phyloP scores from a whole-genome alignment of 2,797 vertebrate species.

The Gila robusta region DNA sequence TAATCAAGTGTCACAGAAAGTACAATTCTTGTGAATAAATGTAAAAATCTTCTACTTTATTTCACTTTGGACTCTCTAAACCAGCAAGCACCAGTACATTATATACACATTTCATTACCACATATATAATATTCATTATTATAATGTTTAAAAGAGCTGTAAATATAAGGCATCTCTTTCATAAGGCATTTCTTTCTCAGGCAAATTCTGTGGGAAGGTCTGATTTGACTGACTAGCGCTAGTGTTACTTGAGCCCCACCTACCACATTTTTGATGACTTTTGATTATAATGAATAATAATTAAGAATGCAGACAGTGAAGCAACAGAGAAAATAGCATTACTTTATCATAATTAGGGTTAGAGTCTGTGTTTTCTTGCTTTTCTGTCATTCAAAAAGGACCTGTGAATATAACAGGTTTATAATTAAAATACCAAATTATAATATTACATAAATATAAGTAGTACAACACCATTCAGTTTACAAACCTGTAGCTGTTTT shows the following conservation, averaged over 20 bases:
- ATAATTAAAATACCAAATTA: background rate
- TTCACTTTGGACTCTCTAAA: background rate
- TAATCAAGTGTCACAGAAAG: background rate
- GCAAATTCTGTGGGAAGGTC: background rate
- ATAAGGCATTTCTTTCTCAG: background rate
- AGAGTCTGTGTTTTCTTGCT: background rate
- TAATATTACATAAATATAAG: background rate
- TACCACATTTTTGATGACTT: background rate
- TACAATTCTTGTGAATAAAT: background rate
- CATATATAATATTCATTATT: background rate
- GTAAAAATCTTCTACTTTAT: background rate
- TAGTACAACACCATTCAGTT: background rate
- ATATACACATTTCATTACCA: background rate
- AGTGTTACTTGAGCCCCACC: background rate
- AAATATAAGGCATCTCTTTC: background rate
- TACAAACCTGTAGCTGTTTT: conserved; percentile 3
- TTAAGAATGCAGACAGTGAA: background rate
- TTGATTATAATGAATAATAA: background rate
- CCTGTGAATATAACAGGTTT: background rate
- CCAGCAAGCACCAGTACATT: background rate
- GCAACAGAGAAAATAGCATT: background rate
- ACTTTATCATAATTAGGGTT: background rate
- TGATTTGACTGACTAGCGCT: background rate
- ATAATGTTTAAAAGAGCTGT: background rate
- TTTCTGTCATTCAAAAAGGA: background rate